Conservation (phyloP, 2,888 invertebrate species). For the Nycteola revayana region DNA sequence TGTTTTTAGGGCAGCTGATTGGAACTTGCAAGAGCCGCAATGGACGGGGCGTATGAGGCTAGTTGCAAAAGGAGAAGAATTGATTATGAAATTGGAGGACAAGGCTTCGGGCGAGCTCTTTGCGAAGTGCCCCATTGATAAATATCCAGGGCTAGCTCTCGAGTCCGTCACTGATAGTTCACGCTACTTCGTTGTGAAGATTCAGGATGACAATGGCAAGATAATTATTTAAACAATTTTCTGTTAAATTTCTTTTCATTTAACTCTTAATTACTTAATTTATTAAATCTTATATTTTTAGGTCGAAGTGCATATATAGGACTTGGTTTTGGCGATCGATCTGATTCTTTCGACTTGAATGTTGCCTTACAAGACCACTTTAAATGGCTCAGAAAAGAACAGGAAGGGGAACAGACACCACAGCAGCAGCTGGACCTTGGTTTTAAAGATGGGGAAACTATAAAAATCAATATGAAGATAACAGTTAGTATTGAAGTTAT, state of each 20-base stretch:
- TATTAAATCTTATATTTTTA: constrained; percentile 41
- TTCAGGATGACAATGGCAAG: constrained; percentile 95
- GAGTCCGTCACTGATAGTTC: constrained; percentile 99
- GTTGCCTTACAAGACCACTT: constrained; percentile 99
- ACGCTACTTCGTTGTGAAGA: constrained; percentile 96
- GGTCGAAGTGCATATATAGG: constrained; percentile 97
- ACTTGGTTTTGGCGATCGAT: constrained; percentile 97
- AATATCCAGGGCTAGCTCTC: constrained; percentile 96
- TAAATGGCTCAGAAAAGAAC: constrained; percentile 95
- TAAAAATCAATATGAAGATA: constrained; percentile 99
- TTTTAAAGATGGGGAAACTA: constrained; percentile 99
- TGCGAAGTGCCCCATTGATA: constrained; percentile 97
- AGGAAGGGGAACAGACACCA: constrained; percentile 87
- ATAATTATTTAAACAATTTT: constrained; percentile 1
- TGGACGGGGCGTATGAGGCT: constrained; percentile 98
- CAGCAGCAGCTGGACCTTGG: constrained; percentile 94
- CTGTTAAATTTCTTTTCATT: constrained; percentile 1
- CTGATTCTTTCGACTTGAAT: constrained; percentile 99
- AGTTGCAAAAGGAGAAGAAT: constrained; percentile 92
- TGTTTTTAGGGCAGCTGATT: constrained; percentile 95
- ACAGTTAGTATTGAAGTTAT: constrained; percentile 90
- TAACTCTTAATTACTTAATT: background rate
- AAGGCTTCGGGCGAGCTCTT: constrained; percentile 96
- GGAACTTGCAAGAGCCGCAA: constrained; percentile 98
- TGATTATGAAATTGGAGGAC: constrained; percentile 97